These are phyloP conservation scores for Xanthostigma xanthostigma DNA, from an alignment of 2,888 invertebrate genomes.

Conservation along the genomic window DNA sequence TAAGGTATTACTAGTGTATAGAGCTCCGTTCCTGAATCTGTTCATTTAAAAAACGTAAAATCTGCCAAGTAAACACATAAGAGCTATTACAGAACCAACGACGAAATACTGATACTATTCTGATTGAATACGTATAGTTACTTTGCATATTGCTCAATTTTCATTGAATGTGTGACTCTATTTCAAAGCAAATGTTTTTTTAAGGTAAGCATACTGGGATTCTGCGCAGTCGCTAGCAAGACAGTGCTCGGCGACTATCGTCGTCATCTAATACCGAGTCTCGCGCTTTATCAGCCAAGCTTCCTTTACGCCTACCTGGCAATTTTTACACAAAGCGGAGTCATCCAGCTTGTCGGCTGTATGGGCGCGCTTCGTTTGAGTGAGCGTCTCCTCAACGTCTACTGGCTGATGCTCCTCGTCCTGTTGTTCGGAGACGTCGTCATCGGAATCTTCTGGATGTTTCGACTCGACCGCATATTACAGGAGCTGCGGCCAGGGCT, in stretches of 20 bases:
- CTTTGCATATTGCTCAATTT: too few species aligned
- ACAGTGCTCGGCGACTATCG: conserved; percentile 55
- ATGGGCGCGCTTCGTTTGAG: conserved; percentile 66
- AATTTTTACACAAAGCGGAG: conserved; percentile 51
- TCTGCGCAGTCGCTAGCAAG: conserved; percentile 59
- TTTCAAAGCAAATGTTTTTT: too few species aligned
- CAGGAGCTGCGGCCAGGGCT: conserved; percentile 55
- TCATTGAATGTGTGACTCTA: too few species aligned
- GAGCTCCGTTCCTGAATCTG: too few species aligned
- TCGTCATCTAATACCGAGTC: conserved; percentile 55
- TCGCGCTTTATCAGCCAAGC: conserved; percentile 63
- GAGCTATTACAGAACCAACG: too few species aligned
- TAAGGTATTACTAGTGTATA: too few species aligned
- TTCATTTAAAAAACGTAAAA: too few species aligned
- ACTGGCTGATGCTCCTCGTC: conserved; percentile 66
- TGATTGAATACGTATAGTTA: too few species aligned
- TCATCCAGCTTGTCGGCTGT: conserved; percentile 61
- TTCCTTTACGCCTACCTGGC: conserved; percentile 76
- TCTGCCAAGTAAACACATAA: too few species aligned
- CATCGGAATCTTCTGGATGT: conserved; percentile 74
- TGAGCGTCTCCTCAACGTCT: conserved; percentile 66
- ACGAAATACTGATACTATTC: too few species aligned
- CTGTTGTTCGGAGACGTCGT: conserved; percentile 71
- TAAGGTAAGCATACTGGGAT: conserved; percentile 58
- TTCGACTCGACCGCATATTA: conserved; percentile 60